These are phyloP conservation scores for Pocillopora meandrina DNA, from an alignment of 92 coral and sea anemone species.

Conservation along the genomic window DNA sequence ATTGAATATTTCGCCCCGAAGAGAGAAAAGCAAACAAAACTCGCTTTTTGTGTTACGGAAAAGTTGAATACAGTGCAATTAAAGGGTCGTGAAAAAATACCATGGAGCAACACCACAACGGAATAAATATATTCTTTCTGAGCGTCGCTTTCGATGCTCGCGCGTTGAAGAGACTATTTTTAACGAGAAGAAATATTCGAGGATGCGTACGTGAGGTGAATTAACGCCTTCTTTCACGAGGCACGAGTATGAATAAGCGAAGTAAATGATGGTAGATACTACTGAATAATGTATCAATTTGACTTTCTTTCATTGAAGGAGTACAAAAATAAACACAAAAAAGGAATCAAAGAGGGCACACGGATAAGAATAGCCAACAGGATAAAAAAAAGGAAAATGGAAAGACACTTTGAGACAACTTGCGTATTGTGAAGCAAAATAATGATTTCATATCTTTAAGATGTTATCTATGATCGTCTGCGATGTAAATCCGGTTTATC, in stretches of 20 bases:
- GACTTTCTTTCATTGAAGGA: too few species aligned
- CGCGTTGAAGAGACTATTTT: background rate
- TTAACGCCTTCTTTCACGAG: background rate
- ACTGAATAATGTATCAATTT: too few species aligned
- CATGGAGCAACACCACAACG: background rate
- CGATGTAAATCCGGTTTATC: constrained; percentile 9
- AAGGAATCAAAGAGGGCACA: too few species aligned
- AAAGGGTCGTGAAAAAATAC: background rate
- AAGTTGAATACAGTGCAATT: background rate
- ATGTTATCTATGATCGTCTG: background rate
- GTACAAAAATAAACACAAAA: too few species aligned
- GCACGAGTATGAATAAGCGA: background rate
- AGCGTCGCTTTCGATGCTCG: background rate
- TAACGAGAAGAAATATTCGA: background rate
- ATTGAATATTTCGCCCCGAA: constrained; percentile 8
- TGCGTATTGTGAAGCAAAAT: background rate
- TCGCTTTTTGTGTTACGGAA: background rate
- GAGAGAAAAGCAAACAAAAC: background rate
- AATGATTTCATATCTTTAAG: background rate
- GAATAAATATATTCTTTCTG: background rate
- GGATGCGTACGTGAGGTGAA: background rate
- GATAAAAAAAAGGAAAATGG: background rate
- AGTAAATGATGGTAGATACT: too few species aligned
- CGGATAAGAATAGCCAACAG: background rate
- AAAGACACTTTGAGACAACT: background rate